These are phyloP conservation scores for Rhynchonycteris naso DNA, from an alignment of 2,797 vertebrate genomes.

Conservation along the genomic window DNA sequence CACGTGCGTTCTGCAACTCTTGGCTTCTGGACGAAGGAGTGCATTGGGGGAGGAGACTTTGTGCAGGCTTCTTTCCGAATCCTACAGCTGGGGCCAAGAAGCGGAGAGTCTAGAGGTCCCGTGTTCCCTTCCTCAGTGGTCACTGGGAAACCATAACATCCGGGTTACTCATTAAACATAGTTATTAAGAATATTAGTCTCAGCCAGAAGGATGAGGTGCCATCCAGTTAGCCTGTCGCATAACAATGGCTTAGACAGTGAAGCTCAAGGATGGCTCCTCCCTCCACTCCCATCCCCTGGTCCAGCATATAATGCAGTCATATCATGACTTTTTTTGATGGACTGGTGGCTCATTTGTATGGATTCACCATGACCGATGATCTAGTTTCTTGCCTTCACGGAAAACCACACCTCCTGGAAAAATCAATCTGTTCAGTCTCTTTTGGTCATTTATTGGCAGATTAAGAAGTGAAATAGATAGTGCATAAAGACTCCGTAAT, in stretches of 20 bases:
- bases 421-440: neutral
- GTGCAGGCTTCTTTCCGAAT: neutral
- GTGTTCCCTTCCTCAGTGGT: slow-evolving; percentile 25
- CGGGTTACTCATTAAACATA: slow-evolving; percentile 57
- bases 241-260: neutral
- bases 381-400: neutral
- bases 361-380: neutral
- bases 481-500: neutral
- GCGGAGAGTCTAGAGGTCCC: neutral
- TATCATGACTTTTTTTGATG: neutral
- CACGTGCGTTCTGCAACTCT: slow-evolving; percentile 33
- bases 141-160: slow-evolving; percentile 24
- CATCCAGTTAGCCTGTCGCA: neutral
- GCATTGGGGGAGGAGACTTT: neutral
- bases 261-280: slow-evolving; percentile 45
- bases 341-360: neutral
- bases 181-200: slow-evolving; percentile 42
- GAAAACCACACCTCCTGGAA: neutral
- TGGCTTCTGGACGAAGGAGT: neutral
- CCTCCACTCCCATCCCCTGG: neutral
- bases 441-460: neutral
- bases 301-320: neutral
- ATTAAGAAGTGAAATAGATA: slow-evolving; percentile 41
- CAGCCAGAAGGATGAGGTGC: neutral
- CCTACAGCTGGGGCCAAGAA: neutral